phyloP scores from a whole-genome alignment of 2,888 invertebrate species.

The Sinelater perroti region DNA sequence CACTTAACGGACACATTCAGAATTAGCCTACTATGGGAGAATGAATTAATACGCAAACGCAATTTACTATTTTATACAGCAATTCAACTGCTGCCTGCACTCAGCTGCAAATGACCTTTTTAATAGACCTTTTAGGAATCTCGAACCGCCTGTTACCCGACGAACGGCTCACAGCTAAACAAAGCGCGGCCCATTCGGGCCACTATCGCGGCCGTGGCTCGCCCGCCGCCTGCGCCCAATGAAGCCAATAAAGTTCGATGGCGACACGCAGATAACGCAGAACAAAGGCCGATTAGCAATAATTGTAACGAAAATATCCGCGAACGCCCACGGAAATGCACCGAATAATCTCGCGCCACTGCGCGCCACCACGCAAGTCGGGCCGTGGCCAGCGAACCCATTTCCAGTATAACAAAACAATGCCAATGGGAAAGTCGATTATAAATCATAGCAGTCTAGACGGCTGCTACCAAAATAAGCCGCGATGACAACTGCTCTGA shows the following conservation, averaged over 20 bases:
- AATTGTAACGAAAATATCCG: conserved; percentile 4
- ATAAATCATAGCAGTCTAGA: conserved; percentile 35
- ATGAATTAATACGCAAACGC: too few species aligned
- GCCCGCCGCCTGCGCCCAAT: neutral
- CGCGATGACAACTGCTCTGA: conserved; percentile 31
- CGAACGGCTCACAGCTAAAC: too few species aligned
- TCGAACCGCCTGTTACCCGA: too few species aligned
- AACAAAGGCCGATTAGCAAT: conserved; percentile 3
- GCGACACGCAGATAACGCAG: neutral
- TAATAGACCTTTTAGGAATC: too few species aligned
- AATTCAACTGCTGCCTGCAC: too few species aligned
- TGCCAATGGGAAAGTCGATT: conserved; percentile 24
- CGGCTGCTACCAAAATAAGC: conserved; percentile 35
- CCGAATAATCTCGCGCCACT: neutral
- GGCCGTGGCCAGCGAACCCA: neutral
- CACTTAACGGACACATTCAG: too few species aligned
- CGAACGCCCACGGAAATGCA: conserved; percentile 7
- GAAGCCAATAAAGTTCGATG: neutral
- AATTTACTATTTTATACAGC: too few species aligned
- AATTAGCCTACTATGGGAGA: too few species aligned
- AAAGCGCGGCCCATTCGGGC: too few species aligned
- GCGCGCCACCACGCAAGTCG: neutral
- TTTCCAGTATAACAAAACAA: conserved; percentile 15
- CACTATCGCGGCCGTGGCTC: too few species aligned
- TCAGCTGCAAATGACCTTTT: too few species aligned